Conservation (phyloP, 1,140 invertebrate species). For the Teleogryllus occipitalis region DNA sequence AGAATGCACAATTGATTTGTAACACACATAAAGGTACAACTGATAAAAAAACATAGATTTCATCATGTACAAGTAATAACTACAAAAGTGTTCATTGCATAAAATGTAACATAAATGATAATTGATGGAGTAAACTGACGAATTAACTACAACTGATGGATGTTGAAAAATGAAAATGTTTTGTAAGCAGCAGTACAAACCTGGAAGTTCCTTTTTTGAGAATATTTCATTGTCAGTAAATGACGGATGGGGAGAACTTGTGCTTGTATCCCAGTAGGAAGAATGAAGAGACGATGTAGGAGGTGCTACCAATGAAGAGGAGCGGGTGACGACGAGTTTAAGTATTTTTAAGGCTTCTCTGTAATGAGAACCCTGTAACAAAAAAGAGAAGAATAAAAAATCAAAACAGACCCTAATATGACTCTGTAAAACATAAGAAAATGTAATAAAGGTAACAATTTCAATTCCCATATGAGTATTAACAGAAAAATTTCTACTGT, state of each 20-base stretch:
- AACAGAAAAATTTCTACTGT: neutral
- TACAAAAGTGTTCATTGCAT: too few species aligned
- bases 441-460: too few species aligned
- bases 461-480: neutral
- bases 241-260: slow-evolving; percentile 50
- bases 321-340: slow-evolving; percentile 91
- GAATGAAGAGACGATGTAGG: slow-evolving; percentile 51
- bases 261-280: slow-evolving; percentile 46
- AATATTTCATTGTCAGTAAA: slow-evolving; percentile 68
- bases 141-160: too few species aligned
- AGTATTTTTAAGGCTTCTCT: slow-evolving; percentile 94
- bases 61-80: too few species aligned
- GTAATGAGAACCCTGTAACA: slow-evolving; percentile 71
- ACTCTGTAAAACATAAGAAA: neutral
- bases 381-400: neutral
- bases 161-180: too few species aligned
- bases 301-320: slow-evolving; percentile 70
- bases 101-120: too few species aligned
- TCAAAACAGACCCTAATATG: neutral
- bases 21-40: too few species aligned
- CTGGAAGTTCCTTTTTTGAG: slow-evolving; percentile 72
- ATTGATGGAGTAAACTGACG: too few species aligned
- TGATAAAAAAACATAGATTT: too few species aligned
- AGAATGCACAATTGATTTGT: too few species aligned
- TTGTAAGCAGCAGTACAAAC: slow-evolving; percentile 37